These are phyloP conservation scores for Spondyliosoma cantharus DNA, from an alignment of 2,797 vertebrate genomes.

Conservation along the genomic window DNA sequence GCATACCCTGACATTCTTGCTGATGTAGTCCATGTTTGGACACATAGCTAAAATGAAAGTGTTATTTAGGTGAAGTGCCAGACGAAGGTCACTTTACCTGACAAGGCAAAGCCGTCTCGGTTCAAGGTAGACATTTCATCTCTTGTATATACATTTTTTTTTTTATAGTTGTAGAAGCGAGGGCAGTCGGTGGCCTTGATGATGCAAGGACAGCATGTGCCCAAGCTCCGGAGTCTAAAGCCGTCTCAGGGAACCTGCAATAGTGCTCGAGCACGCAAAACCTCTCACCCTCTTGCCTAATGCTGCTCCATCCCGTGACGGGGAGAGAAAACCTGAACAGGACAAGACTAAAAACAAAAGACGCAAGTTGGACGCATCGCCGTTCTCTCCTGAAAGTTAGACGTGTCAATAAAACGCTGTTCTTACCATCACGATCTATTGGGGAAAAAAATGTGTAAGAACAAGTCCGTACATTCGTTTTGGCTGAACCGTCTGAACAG, in stretches of 20 bases:
- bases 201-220: background rate
- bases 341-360: background rate
- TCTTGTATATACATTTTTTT: constrained; percentile 4
- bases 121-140: constrained; percentile 13
- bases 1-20: constrained; percentile 2
- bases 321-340: background rate
- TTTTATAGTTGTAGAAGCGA: constrained; percentile 3
- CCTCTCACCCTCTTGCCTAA: background rate
- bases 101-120: background rate
- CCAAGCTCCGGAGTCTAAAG: background rate
- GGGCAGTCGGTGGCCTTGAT: background rate
- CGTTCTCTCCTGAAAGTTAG: too few species aligned
- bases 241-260: constrained; percentile 9
- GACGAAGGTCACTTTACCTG: constrained; percentile 9
- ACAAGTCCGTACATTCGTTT: too few species aligned
- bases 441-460: too few species aligned
- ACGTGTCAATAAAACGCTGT: too few species aligned
- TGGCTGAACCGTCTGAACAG: too few species aligned
- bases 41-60: constrained; percentile 9
- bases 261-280: constrained; percentile 3
- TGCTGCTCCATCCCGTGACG: background rate
- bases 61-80: constrained; percentile 20
- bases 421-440: too few species aligned
- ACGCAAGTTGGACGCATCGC: too few species aligned
- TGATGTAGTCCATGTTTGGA: constrained; percentile 10